Evolutionary conservation across 2,797 vertebrate species (phyloP), one percentile per base, ranked within the genome.

Genomic region (Lepus townsendii): DNA sequence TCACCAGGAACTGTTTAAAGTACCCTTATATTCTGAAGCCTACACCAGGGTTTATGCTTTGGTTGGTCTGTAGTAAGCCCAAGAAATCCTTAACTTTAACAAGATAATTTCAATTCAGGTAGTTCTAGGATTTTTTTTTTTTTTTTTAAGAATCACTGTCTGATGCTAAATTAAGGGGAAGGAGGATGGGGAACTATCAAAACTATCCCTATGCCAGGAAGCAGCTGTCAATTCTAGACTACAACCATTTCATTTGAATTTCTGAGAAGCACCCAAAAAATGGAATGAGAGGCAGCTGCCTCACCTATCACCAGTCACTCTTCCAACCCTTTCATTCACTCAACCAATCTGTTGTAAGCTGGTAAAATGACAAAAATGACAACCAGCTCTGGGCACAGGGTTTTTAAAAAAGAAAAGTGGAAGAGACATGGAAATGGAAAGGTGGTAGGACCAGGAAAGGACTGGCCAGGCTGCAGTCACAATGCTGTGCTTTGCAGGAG

Each of bases 351-450:
- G 22, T 7, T 3, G 3, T 24, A 13, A 5, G 27, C 27, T 52
- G 19, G 30, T 26, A 12, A 1, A 1, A 7, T 32, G 42, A n/a
- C 60, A 32, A 8, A 38, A 1, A n/a, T 17, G 2, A 14, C 8
- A 68, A n/a, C 57, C 32, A 88, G 78, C n/a, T 77, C 62, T 16
- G 32, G 7, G 14, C 19, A 60, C n/a, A 30, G n/a, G 6, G 9
- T 19, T 47, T 52, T 77, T 52, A 35, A 10, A 3, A 24, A 30
- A 73, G 8, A 47, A 47, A 47, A 47, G 42, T 47, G 42, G 42
- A 32, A 42, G 13, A 60, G 42, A 47, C 42, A 9, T 47, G 42
- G 42, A 47, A 47, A 8, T 47, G 42, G 42, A 47, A 47, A 47
- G 2, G 1, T 52, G 62, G 35, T 13, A 9, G 27, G 35, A 73